Evolutionary conservation across 2,888 invertebrate genomes (phyloP), one percentile per base, ranked within the genome.

Genomic region (Dynastes tityus): DNA sequence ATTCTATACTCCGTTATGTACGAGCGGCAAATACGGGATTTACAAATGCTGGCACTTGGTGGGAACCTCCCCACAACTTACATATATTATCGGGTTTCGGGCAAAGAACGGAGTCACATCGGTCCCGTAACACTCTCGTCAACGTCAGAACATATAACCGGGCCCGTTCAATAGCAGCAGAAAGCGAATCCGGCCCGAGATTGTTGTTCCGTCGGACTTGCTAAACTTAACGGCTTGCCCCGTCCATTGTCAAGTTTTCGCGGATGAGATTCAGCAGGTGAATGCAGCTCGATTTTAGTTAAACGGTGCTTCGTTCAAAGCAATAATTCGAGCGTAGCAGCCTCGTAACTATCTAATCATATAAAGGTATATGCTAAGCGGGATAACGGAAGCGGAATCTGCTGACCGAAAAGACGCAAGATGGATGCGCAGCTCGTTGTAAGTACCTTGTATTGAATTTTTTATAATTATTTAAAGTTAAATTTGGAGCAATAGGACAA

Each of bases 231-330:
- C 49, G 27, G 32, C 32, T 37, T 37, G 32, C 5, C 32, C 27
- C 27, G 40, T 74, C 29, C 73, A 74, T 74, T 74, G 73, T 61
- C 73, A 61, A 74, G 73, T 74, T 74, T 61, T 51, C 51, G 73
- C 51, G 27, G 27, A 45, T 9, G 63, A 45, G 32, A 29, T 49
- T 29, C 51, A 1, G 29, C 68, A 51, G 32, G 22, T 0, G 11
- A 29, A 27, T 13, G n/a, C 32, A 4, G 5, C n/a, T 55, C 55
- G 55, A 55, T 55, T 6, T 55, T n/a, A 3, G 11, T 55, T 22
- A 22, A 55, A 55, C 55, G 55, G 55, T 55, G 55, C n/a, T 55
- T 45, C 45, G 45, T 45, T 11, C 45, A 11, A 45, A 2, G 45
- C 11, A 45, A 45, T 8, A 45, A 45, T 8, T 8, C 45, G 45